These are phyloP conservation scores for Ostrea edulis DNA, from an alignment of 1,140 invertebrate species.

Conservation along the genomic window DNA sequence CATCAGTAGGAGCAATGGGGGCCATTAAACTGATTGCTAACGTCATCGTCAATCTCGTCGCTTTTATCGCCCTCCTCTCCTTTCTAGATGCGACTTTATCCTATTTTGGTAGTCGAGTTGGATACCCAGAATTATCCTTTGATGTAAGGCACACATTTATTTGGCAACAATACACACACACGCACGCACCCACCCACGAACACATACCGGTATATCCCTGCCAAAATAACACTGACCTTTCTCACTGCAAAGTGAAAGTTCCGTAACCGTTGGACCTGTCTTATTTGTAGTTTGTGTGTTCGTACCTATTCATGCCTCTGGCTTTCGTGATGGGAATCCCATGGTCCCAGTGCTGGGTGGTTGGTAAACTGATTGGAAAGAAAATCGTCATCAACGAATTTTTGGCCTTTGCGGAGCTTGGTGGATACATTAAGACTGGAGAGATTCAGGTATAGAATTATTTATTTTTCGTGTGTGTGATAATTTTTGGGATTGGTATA, in stretches of 20 bases:
- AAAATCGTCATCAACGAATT: slow-evolving; percentile 79
- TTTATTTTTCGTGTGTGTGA: too few relatives aligned
- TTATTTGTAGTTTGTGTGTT: slow-evolving; percentile 72
- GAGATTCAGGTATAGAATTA: neutral
- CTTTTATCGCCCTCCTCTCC: slow-evolving; percentile 91
- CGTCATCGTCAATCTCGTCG: slow-evolving; percentile 94
- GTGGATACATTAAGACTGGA: slow-evolving; percentile 58
- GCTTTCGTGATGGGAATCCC: slow-evolving; percentile 76
- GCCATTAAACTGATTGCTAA: slow-evolving; percentile 90
- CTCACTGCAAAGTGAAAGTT: too few relatives aligned
- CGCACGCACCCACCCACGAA: too few relatives aligned
- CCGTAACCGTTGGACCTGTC: neutral
- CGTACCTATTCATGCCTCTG: slow-evolving; percentile 78
- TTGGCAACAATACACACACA: too few relatives aligned
- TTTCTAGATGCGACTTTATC: slow-evolving; percentile 89
- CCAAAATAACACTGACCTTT: neutral
- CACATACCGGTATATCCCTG: too few relatives aligned
- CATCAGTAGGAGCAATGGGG: slow-evolving; percentile 89
- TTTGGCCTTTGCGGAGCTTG: slow-evolving; percentile 74
- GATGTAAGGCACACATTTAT: too few relatives aligned
- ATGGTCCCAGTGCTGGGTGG: slow-evolving; percentile 70
- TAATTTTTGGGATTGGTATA: too few relatives aligned
- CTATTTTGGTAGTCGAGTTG: slow-evolving; percentile 90
- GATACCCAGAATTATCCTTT: slow-evolving; percentile 77
- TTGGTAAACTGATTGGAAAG: slow-evolving; percentile 77